Conservation (phyloP, 1,140 invertebrate genomes). For the Drosophila kohkoa region DNA sequence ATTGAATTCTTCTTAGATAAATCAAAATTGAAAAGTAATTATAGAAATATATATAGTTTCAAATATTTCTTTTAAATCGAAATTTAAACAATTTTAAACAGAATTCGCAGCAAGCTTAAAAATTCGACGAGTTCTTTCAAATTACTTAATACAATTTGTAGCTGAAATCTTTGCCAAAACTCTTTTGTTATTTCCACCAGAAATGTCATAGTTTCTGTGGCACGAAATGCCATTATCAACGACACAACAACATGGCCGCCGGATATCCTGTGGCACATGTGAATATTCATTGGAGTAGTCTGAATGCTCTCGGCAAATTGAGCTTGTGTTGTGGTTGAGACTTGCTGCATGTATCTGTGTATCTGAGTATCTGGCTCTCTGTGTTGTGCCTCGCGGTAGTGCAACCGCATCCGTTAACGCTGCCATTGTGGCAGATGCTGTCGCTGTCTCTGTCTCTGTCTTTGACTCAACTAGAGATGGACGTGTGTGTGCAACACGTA, state of each 20-base stretch:
- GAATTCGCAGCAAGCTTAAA: too few relatives aligned
- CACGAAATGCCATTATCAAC: not conserved
- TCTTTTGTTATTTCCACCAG: too few relatives aligned
- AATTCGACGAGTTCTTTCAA: too few relatives aligned
- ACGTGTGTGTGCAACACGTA: not conserved
- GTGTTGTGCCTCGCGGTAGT: not conserved
- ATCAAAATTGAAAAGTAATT: too few relatives aligned
- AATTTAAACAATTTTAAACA: too few relatives aligned
- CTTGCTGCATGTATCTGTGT: not conserved
- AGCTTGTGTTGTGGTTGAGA: not conserved
- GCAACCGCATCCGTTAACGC: not conserved
- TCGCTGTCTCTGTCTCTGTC: not conserved
- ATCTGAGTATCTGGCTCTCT: not conserved
- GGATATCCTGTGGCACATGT: constrained; percentile 33
- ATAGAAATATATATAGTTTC: too few relatives aligned
- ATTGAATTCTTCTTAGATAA: too few relatives aligned
- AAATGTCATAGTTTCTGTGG: not conserved
- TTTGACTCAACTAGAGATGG: not conserved
- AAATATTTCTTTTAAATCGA: too few relatives aligned
- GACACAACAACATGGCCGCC: constrained; percentile 28
- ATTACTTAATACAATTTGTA: too few relatives aligned
- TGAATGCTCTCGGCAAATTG: not conserved
- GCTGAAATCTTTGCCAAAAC: too few relatives aligned
- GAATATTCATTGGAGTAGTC: not conserved
- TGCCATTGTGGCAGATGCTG: not conserved